Conservation (phyloP, 2,113 vertebrate species). For the Columbina picui region DNA sequence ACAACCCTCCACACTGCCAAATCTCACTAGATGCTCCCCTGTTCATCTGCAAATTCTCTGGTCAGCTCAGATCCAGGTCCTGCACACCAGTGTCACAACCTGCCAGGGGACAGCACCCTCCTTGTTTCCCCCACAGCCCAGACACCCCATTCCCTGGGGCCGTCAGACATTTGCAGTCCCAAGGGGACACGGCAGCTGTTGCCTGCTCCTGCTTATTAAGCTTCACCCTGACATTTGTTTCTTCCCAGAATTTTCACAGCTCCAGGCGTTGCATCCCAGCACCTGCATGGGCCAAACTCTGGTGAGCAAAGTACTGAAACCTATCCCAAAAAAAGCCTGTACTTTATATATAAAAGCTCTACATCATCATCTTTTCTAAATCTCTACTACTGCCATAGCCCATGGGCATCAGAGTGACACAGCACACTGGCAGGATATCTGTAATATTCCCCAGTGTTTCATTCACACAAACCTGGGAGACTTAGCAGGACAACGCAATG, state of each 20-base stretch:
- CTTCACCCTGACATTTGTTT: not conserved
- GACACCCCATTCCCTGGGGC: too few relatives aligned
- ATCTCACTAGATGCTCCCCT: not conserved
- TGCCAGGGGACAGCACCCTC: fast-evolving
- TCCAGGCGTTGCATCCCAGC: not conserved
- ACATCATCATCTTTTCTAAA: not conserved
- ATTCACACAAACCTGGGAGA: not conserved
- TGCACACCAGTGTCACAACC: not conserved
- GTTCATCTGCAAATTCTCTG: not conserved
- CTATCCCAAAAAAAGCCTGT: not conserved
- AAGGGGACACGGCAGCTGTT: not conserved
- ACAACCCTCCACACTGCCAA: not conserved
- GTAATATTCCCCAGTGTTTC: not conserved
- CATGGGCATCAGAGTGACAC: not conserved
- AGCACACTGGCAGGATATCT: not conserved
- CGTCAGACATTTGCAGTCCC: not conserved
- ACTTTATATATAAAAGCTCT: not conserved
- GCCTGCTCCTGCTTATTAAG: not conserved
- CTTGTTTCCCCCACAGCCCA: not conserved
- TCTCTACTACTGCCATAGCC: not conserved
- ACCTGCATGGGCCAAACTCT: not conserved
- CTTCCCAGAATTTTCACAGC: not conserved
- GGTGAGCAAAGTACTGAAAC: not conserved
- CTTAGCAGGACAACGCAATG: fast-evolving
- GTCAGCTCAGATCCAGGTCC: not conserved